Conservation (phyloP, 2,113 vertebrate species). For the Stegastes partitus region DNA sequence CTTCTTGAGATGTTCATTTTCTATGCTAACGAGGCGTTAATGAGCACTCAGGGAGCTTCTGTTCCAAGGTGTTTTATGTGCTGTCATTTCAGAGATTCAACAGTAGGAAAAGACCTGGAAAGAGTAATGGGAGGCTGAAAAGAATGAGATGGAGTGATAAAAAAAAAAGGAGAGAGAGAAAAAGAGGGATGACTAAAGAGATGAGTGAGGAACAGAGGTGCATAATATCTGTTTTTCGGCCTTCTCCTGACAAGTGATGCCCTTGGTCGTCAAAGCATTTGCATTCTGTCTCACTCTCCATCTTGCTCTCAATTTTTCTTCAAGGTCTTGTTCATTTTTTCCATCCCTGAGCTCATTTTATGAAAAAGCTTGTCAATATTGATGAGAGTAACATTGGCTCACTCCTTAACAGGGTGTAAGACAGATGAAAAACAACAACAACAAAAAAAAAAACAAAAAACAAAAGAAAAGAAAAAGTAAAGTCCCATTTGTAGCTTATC, state of each 20-base stretch:
- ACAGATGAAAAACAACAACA: background rate
- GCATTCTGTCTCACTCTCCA: constrained; percentile 65
- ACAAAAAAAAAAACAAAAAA: background rate
- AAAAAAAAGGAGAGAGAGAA: constrained; percentile 9
- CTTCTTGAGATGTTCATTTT: constrained; percentile 58
- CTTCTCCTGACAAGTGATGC: constrained; percentile 58
- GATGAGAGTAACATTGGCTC: constrained; percentile 84
- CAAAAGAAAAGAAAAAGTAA: background rate
- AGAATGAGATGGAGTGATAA: background rate
- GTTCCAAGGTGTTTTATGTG: constrained; percentile 63
- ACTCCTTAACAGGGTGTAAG: constrained; percentile 78
- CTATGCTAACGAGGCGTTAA: constrained; percentile 65
- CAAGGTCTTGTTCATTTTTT: constrained; percentile 74
- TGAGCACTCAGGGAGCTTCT: constrained; percentile 65
- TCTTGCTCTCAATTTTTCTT: constrained; percentile 58
- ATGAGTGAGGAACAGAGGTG: constrained; percentile 49
- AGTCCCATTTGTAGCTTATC: constrained; percentile 83
- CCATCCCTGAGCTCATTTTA: constrained; percentile 77
- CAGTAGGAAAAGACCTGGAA: constrained; percentile 11
- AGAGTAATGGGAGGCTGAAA: constrained; percentile 27
- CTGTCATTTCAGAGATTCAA: constrained; percentile 51
- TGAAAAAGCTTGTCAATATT: constrained; percentile 89
- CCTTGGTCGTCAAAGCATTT: constrained; percentile 80
- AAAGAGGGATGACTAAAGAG: constrained; percentile 38
- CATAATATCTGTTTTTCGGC: constrained; percentile 52